phyloP scores from a whole-genome alignment of 1,140 invertebrate genomes.

The Galleria mellonella region DNA sequence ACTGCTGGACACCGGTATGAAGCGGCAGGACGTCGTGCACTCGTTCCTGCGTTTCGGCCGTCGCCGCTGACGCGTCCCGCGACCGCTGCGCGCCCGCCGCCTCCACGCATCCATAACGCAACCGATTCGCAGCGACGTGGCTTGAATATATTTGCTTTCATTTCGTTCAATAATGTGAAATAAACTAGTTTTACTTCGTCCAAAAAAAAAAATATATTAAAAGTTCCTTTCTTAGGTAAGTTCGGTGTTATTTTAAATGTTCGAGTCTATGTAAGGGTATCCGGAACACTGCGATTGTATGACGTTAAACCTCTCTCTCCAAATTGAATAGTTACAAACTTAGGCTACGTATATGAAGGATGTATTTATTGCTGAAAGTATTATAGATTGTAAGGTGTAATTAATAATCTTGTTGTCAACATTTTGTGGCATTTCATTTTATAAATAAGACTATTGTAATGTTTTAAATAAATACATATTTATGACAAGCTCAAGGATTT shows the following conservation, averaged over 20 bases:
- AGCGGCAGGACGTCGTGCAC: slow-evolving; percentile 87
- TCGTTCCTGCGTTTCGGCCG: slow-evolving; percentile 87
- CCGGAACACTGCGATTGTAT: slow-evolving; percentile 18
- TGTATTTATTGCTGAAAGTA: slow-evolving; percentile 60
- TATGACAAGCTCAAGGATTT: slow-evolving; percentile 53
- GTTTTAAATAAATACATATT: slow-evolving; percentile 71
- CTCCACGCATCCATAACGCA: slow-evolving; percentile 6
- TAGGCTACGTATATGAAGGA: slow-evolving; percentile 17
- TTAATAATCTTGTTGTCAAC: slow-evolving; percentile 56
- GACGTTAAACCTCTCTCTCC: slow-evolving; percentile 31
- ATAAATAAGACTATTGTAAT: slow-evolving; percentile 51
- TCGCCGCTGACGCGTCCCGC: slow-evolving; percentile 65
- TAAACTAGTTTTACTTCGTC: slow-evolving; percentile 38
- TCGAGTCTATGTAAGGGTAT: slow-evolving; percentile 15
- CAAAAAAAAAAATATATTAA: slow-evolving; percentile 54
- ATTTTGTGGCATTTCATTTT: slow-evolving; percentile 57
- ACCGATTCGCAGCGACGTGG: slow-evolving; percentile 19
- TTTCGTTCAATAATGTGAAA: too few relatives aligned
- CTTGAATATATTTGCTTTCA: slow-evolving; percentile 11
- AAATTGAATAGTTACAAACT: slow-evolving; percentile 24
- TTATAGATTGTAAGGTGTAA: slow-evolving; percentile 48
- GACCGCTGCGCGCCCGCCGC: slow-evolving; percentile 11
- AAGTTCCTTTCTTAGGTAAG: slow-evolving; percentile 32
- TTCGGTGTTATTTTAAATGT: not conserved
- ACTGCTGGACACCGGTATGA: slow-evolving; percentile 78